Conservation (phyloP, 2,888 invertebrate species). For the Coenonympha glycerion region DNA sequence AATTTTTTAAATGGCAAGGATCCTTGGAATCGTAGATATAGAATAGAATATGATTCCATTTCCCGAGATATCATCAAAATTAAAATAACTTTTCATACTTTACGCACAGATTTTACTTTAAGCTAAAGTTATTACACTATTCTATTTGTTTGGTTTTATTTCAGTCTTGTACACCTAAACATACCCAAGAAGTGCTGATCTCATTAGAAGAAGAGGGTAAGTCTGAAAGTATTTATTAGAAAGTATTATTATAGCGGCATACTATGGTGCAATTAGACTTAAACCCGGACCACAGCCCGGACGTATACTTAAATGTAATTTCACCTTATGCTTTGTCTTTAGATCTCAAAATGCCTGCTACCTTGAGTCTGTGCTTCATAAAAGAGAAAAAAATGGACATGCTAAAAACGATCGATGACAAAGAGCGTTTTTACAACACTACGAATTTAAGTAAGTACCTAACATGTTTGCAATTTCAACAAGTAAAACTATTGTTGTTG, state of each 20-base stretch:
- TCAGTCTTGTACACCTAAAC: constrained; percentile 39
- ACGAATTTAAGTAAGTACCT: background rate
- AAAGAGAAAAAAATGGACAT: background rate
- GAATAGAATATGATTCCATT: too few species aligned
- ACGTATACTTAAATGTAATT: background rate
- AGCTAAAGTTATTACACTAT: too few species aligned
- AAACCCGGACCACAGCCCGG: too few species aligned
- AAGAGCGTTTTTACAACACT: background rate
- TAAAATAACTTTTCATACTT: too few species aligned
- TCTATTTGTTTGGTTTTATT: too few species aligned
- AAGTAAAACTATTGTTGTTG: constrained; percentile 27
- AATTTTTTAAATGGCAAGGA: too few species aligned
- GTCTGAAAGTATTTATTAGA: background rate
- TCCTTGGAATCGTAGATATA: too few species aligned
- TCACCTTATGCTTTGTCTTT: background rate
- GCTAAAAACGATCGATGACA: background rate
- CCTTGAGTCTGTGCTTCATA: background rate
- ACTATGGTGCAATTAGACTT: too few species aligned
- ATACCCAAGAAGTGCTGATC: background rate
- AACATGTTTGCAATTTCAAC: background rate
- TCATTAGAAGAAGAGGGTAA: background rate
- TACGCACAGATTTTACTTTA: too few species aligned
- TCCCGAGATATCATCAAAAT: too few species aligned
- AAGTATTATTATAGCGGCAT: too few species aligned
- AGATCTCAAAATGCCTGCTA: background rate